phyloP scores from a whole-genome alignment of 2,113 vertebrate species.

The Cololabis saira region DNA sequence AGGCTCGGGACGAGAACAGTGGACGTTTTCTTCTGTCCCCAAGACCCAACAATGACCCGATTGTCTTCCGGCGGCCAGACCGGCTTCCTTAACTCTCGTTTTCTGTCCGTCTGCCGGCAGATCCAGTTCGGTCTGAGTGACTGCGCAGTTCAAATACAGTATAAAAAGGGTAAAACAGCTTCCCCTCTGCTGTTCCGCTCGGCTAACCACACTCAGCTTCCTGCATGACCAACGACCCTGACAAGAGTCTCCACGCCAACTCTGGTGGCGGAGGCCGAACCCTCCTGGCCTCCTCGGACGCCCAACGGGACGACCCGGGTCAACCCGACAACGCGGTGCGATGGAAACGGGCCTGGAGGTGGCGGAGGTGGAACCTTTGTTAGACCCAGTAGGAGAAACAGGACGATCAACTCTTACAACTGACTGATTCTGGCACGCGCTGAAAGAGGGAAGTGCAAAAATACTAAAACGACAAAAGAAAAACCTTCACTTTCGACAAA shows the following conservation, averaged over 20 bases:
- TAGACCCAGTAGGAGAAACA: background rate
- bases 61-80: background rate
- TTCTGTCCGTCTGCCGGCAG: slow-evolving; percentile 13
- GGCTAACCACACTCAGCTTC: slow-evolving; percentile 66
- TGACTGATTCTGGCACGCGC: background rate
- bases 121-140: slow-evolving; percentile 16
- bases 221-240: slow-evolving; percentile 42
- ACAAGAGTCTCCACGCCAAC: background rate
- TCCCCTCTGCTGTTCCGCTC: slow-evolving; percentile 64
- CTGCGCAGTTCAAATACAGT: slow-evolving; percentile 37
- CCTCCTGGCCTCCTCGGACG: background rate
- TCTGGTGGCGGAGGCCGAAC: background rate
- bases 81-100: slow-evolving; percentile 27
- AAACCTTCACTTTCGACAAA: background rate
- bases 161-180: slow-evolving; percentile 44
- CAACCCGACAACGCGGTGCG: no score
- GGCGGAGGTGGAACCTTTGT: background rate
- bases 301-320: background rate
- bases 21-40: slow-evolving; percentile 3
- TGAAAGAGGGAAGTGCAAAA: slow-evolving; percentile 62
- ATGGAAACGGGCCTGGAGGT: background rate
- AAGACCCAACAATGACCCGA: background rate
- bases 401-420: background rate
- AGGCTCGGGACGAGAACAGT: background rate
- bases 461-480: background rate